Percentiles rank a stretch among this genome's conserved stretches.
These are phyloP conservation scores for Falco rusticolus DNA, from an alignment of 2,797 vertebrate genomes.

Conservation along the genomic window DNA sequence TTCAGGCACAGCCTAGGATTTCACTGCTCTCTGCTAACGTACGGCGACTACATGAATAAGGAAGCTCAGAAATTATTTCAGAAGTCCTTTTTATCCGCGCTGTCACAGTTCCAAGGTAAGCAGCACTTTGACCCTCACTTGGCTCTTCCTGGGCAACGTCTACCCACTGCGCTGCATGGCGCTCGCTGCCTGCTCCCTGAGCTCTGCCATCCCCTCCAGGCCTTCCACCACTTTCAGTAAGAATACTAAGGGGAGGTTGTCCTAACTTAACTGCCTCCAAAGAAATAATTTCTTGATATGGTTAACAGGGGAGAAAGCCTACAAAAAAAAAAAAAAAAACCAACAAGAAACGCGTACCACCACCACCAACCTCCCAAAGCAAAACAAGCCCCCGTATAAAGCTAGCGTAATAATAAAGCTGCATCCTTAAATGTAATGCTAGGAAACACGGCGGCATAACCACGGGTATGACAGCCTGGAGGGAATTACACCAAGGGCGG, in stretches of 20 bases:
- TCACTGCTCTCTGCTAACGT: neutral
- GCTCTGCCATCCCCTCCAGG: fast-evolving
- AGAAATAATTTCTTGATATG: neutral
- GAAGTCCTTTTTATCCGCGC: neutral
- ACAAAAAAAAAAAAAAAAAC: neutral
- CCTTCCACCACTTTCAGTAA: neutral
- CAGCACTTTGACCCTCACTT: neutral
- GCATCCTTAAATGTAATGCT: neutral
- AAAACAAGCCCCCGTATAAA: neutral
- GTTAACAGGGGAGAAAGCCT: neutral
- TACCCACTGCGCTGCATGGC: fast-evolving
- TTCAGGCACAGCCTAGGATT: neutral
- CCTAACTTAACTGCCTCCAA: neutral
- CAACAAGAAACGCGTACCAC: too few species aligned
- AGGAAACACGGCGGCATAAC: neutral
- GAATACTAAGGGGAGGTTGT: neutral
- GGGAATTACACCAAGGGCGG: fast-evolving
- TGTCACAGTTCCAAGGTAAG: neutral
- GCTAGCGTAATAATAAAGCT: neutral
- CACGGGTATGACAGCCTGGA: fast-evolving
- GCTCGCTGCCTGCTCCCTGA: neutral
- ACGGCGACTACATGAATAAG: fast-evolving
- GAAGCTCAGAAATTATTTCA: neutral
- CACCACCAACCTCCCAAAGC: too few species aligned
- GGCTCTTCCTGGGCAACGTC: neutral